Conservation (phyloP, 2,888 invertebrate species). For the Hypolimnas misippus region DNA sequence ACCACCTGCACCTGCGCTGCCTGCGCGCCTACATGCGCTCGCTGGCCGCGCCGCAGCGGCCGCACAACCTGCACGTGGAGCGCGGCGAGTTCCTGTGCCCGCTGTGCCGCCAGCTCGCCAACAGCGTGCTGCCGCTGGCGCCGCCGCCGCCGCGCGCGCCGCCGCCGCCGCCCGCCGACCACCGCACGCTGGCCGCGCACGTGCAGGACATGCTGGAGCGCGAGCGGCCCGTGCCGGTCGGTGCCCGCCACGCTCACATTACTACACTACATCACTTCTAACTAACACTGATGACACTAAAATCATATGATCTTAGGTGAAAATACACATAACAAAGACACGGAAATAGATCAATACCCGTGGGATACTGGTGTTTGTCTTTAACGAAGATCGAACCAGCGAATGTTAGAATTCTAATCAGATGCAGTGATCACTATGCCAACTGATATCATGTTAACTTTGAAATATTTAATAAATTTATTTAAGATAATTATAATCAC, state of each 20-base stretch:
- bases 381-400: too few relatives aligned
- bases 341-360: too few relatives aligned
- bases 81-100: conserved; percentile 97
- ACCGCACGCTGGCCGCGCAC: conserved; percentile 51
- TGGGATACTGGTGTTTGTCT: too few relatives aligned
- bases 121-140: conserved; percentile 92
- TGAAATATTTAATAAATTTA: too few relatives aligned
- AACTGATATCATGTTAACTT: too few relatives aligned
- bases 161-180: conserved; percentile 83
- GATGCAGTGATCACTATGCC: too few relatives aligned
- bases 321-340: too few relatives aligned
- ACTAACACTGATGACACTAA: too few relatives aligned
- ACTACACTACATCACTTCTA: too few relatives aligned
- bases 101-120: conserved; percentile 91
- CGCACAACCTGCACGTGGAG: conserved; percentile 87
- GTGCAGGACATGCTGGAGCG: conserved; percentile 86
- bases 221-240: conserved; percentile 75
- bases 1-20: conserved; percentile 97
- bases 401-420: too few relatives aligned
- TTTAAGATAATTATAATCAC: too few relatives aligned
- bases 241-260: not conserved
- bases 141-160: conserved; percentile 87
- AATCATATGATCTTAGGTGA: too few relatives aligned
- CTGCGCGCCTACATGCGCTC: conserved; percentile 95
- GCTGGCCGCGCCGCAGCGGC: conserved; percentile 90